Evolutionary conservation across 2,888 invertebrate species (phyloP).

Genomic region (Lampropteryx suffumata): DNA sequence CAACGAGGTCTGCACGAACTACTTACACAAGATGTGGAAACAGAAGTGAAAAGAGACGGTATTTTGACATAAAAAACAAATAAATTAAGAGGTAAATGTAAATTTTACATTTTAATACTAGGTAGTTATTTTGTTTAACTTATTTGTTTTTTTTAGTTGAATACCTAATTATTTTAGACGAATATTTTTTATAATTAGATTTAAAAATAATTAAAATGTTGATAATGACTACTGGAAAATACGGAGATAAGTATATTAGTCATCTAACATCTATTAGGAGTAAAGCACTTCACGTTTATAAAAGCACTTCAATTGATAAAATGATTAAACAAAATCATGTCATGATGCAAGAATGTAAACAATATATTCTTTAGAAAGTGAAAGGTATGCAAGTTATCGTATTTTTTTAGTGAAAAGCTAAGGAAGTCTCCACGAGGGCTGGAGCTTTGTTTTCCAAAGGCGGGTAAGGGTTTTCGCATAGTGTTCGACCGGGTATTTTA

Average conservation of each 20-base stretch:
- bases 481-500: constrained; percentile 79
- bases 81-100: too few relatives aligned
- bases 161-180: too few relatives aligned
- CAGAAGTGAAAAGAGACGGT: constrained; percentile 54
- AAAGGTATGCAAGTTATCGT: constrained; percentile 12
- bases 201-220: not conserved
- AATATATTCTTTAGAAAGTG: constrained; percentile 13
- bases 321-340: constrained; percentile 24
- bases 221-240: not conserved
- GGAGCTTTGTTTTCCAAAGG: constrained; percentile 63
- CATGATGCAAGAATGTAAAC: constrained; percentile 26
- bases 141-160: not conserved
- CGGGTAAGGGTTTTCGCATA: constrained; percentile 80
- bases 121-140: too few relatives aligned
- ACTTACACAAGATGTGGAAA: constrained; percentile 73
- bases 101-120: too few relatives aligned
- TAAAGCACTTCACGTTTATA: not conserved
- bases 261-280: not conserved
- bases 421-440: constrained; percentile 63
- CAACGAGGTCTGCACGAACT: constrained; percentile 56
- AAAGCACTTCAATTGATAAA: constrained; percentile 25
- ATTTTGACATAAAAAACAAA: constrained; percentile 6
- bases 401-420: constrained; percentile 27
- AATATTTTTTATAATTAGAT: too few relatives aligned
- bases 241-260: not conserved